phyloP scores from a whole-genome alignment of 2,888 invertebrate species.

The Paralinhomoeus sp. region DNA sequence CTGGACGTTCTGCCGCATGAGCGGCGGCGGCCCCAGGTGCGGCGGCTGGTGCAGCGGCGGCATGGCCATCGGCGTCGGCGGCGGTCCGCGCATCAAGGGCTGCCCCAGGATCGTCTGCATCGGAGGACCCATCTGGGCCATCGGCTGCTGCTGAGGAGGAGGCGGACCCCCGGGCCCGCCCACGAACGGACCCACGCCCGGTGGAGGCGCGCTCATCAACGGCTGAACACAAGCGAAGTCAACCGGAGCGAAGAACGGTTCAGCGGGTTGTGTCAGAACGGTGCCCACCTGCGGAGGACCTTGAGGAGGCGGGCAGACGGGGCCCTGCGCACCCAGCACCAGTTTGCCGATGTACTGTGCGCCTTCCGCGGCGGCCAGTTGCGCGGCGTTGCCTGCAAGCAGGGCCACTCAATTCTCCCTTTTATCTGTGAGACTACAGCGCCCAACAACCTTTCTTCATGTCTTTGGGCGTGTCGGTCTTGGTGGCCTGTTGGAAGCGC shows the following conservation, averaged over 20 bases:
- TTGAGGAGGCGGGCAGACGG: not conserved
- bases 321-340: not conserved
- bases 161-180: no score
- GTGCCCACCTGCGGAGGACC: not conserved
- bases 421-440: no score
- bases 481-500: conserved; percentile 30
- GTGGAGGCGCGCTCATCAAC: not conserved
- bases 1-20: no score
- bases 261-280: no score
- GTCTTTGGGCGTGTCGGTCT: not conserved
- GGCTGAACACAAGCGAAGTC: no score
- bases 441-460: no score
- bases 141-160: not conserved
- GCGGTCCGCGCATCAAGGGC: not conserved
- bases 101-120: not conserved
- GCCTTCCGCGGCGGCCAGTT: not conserved
- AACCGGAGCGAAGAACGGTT: no score
- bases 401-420: no score
- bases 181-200: not conserved
- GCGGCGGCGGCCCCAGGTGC: conserved; percentile 5
- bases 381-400: not conserved
- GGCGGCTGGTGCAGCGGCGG: conserved; percentile 2
- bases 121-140: not conserved
- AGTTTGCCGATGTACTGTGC: not conserved
- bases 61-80: not conserved